Conservation (phyloP, 2,797 vertebrate genomes). For the Spatula versicolor region DNA sequence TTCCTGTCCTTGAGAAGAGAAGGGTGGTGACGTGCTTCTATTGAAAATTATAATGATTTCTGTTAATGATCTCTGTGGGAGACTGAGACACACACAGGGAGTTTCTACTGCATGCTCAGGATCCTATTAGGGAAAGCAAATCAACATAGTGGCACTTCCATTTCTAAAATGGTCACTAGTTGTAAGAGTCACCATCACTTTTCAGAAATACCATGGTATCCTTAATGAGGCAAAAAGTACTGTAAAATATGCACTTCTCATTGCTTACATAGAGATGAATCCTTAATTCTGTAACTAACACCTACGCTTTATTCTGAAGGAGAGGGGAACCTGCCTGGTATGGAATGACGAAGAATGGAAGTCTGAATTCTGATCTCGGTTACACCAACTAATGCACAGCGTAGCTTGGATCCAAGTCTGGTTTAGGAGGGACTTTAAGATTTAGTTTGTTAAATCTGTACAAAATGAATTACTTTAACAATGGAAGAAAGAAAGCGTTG, state of each 20-base stretch:
- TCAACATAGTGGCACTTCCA: background rate
- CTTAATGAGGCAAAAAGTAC: background rate
- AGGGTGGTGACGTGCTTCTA: background rate
- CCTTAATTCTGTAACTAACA: background rate
- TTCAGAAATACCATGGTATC: background rate
- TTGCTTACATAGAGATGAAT: background rate
- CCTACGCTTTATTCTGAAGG: slow-evolving; percentile 1
- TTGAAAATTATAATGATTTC: background rate
- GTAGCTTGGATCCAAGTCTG: slow-evolving; percentile 1
- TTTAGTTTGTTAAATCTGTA: slow-evolving; percentile 52
- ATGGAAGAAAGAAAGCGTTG: slow-evolving; percentile 62
- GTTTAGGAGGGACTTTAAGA: slow-evolving; percentile 42
- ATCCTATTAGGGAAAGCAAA: background rate
- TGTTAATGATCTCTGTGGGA: background rate
- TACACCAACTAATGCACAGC: background rate
- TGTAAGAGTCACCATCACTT: background rate
- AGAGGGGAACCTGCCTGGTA: background rate
- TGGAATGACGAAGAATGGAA: background rate
- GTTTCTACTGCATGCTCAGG: background rate
- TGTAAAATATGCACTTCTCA: background rate
- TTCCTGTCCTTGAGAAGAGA: background rate
- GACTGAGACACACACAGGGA: background rate
- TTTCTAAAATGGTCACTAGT: background rate
- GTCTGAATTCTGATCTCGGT: background rate
- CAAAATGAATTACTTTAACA: slow-evolving; percentile 25